Percentiles rank a stretch among this genome's conserved stretches.
Evolutionary conservation across 2,888 invertebrate genomes (phyloP).

Genomic region (Torymus auratus): DNA sequence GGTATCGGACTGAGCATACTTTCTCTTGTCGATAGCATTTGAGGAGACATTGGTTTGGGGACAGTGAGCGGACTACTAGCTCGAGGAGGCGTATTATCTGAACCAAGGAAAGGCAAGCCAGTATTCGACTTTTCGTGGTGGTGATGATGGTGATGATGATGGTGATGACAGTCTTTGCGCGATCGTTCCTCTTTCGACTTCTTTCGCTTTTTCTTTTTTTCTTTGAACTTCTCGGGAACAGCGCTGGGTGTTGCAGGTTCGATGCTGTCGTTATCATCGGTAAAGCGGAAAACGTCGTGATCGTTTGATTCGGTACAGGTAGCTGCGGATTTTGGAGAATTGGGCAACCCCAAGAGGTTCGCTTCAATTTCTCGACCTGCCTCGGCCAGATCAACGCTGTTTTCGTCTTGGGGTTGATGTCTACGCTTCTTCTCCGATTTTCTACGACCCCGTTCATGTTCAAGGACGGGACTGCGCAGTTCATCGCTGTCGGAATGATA

Average conservation of each 20-base stretch:
- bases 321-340: conserved; percentile 78
- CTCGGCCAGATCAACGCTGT: conserved; percentile 88
- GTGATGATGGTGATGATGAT: conserved; percentile 79
- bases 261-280: conserved; percentile 80
- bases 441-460: conserved; percentile 72
- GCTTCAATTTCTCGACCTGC: conserved; percentile 90
- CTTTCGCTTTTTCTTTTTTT: conserved; percentile 91
- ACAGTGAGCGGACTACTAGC: conserved; percentile 73
- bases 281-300: conserved; percentile 80
- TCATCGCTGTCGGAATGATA: conserved; percentile 79
- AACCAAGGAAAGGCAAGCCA: conserved; percentile 71
- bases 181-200: conserved; percentile 88
- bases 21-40: conserved; percentile 67
- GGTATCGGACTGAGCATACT: conserved; percentile 79
- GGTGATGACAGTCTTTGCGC: conserved; percentile 83
- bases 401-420: conserved; percentile 82
- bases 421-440: conserved; percentile 74
- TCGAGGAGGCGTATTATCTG: conserved; percentile 81
- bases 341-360: conserved; percentile 84
- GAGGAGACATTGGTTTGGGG: conserved; percentile 68
- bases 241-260: conserved; percentile 76
- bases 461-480: conserved; percentile 74
- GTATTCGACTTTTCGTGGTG: conserved; percentile 65
- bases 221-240: conserved; percentile 80
- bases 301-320: conserved; percentile 74